phyloP scores from a whole-genome alignment of 2,888 invertebrate genomes.

The Graphium colonna region DNA sequence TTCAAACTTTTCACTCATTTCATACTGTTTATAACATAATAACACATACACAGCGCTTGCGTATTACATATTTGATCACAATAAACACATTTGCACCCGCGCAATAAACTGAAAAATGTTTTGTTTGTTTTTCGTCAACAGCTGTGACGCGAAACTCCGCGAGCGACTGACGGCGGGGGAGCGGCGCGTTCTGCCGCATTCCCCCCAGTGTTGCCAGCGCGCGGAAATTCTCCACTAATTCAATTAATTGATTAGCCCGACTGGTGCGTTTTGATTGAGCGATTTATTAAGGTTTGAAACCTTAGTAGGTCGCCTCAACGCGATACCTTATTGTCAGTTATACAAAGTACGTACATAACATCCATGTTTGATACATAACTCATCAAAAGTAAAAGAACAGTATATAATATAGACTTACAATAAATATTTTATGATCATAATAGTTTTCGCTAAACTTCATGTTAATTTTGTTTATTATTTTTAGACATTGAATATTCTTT shows the following conservation, averaged over 20 bases:
- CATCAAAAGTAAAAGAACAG: neutral
- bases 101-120: neutral
- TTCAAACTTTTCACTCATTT: neutral
- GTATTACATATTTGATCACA: neutral
- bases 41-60: neutral
- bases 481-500: too few species aligned
- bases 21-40: neutral
- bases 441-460: too few species aligned
- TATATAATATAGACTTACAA: too few species aligned
- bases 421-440: too few species aligned
- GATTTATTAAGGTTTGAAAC: neutral
- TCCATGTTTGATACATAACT: neutral
- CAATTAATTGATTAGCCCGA: conserved; percentile 3
- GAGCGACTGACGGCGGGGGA: neutral
- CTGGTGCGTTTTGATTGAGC: neutral
- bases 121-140: conserved; percentile 10
- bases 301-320: neutral
- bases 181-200: conserved; percentile 21
- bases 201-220: conserved; percentile 18
- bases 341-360: neutral
- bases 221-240: conserved; percentile 3
- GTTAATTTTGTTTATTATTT: too few species aligned
- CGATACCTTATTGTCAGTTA: neutral
- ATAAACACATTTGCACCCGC: neutral
- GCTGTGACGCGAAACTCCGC: neutral